phyloP scores from a whole-genome alignment of 2,888 invertebrate genomes.

The Ditylenchus weischeri region DNA sequence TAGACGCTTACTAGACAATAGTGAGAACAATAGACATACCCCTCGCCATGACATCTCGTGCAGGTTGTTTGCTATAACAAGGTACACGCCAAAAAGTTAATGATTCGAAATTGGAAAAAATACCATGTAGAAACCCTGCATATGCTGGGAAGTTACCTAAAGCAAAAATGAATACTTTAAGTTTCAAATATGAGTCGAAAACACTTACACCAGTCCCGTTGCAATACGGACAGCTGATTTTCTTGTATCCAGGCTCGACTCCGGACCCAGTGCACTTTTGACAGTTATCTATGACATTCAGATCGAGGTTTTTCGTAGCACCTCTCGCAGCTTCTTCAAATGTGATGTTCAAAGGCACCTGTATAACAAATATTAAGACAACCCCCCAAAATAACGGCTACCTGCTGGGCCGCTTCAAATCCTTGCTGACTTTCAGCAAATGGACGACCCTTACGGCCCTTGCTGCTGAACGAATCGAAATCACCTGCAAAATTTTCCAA shows the following conservation, averaged over 20 bases:
- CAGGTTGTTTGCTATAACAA: constrained; percentile 32
- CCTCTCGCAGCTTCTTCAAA: constrained; percentile 93
- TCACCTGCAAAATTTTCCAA: too few species aligned
- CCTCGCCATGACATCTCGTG: constrained; percentile 75
- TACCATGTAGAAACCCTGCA: constrained; percentile 62
- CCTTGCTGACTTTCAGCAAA: constrained; percentile 53
- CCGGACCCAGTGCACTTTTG: constrained; percentile 80
- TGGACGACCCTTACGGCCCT: constrained; percentile 27
- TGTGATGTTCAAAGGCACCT: constrained; percentile 73
- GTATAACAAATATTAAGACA: constrained; percentile 3
- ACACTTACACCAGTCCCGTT: constrained; percentile 79
- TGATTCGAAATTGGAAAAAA: too few species aligned
- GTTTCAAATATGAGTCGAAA: too few species aligned
- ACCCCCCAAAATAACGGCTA: too few species aligned
- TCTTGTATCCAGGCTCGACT: constrained; percentile 85
- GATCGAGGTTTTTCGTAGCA: constrained; percentile 82
- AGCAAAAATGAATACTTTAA: too few species aligned
- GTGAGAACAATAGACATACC: constrained; percentile 59
- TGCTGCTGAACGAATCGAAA: too few species aligned
- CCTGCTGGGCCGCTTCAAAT: constrained; percentile 44
- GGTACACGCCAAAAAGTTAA: too few species aligned
- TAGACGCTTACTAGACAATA: too few species aligned
- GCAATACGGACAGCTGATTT: constrained; percentile 83
- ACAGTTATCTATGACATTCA: constrained; percentile 90
- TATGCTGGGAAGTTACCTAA: constrained; percentile 66